These are phyloP conservation scores for Tetragonula clypearis DNA, from an alignment of 1,140 invertebrate genomes.

Conservation along the genomic window DNA sequence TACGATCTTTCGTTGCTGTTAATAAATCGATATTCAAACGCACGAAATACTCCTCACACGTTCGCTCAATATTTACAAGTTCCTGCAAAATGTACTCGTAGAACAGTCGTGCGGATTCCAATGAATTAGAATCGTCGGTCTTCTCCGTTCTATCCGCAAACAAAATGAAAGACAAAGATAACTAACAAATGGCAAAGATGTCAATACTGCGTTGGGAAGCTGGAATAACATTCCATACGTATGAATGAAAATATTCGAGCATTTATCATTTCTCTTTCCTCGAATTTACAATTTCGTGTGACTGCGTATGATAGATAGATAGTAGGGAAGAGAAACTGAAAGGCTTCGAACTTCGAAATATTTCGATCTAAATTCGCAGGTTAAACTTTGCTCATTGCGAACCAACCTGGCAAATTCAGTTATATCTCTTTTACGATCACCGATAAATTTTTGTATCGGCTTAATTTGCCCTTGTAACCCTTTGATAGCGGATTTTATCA, in stretches of 20 bases:
- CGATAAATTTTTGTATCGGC: constrained; percentile 5
- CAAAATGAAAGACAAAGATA: background rate
- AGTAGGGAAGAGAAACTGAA: background rate
- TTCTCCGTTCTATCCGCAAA: background rate
- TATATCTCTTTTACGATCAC: background rate
- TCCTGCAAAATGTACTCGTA: constrained; percentile 28
- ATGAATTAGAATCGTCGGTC: too few species aligned
- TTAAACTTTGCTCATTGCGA: background rate
- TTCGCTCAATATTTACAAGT: constrained; percentile 33
- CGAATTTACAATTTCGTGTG: background rate
- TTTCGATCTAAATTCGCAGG: background rate
- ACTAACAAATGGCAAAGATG: background rate
- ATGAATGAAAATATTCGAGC: background rate
- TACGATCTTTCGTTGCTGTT: background rate
- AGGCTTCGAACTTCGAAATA: background rate
- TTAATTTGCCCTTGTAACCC: background rate
- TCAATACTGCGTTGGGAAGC: background rate
- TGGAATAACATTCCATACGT: background rate
- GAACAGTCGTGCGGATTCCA: constrained; percentile 27
- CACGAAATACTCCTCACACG: constrained; percentile 32
- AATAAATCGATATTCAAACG: constrained; percentile 32
- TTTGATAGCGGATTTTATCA: constrained; percentile 6
- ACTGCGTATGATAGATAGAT: too few species aligned
- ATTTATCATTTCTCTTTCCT: background rate
- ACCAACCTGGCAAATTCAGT: background rate